phyloP scores from a whole-genome alignment of 2,888 invertebrate species.

The Agriopis leucophaearia region DNA sequence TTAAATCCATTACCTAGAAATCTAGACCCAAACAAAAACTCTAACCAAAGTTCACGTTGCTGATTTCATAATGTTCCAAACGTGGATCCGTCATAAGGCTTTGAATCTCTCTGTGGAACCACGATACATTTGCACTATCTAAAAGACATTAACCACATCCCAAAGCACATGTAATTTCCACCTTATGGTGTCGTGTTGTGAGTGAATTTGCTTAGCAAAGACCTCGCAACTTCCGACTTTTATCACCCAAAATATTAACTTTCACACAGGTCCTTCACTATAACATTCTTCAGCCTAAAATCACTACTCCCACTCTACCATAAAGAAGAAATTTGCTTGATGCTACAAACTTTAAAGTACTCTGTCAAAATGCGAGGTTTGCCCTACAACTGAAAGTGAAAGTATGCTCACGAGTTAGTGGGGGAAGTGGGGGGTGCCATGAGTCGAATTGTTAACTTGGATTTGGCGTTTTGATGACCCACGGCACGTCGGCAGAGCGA shows the following conservation, averaged over 20 bases:
- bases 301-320: fast-evolving
- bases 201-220: slow-evolving; percentile 37
- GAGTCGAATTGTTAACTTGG: slow-evolving; percentile 76
- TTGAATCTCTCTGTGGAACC: slow-evolving; percentile 79
- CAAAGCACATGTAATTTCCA: slow-evolving; percentile 38
- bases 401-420: slow-evolving; percentile 66
- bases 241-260: slow-evolving; percentile 51
- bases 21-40: slow-evolving; percentile 48
- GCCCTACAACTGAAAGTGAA: slow-evolving; percentile 86
- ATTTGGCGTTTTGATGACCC: slow-evolving; percentile 79
- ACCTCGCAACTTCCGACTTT: slow-evolving; percentile 67
- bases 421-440: slow-evolving; percentile 62
- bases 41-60: slow-evolving; percentile 65
- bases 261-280: slow-evolving; percentile 59
- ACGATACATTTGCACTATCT: slow-evolving; percentile 43
- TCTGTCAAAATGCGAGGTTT: slow-evolving; percentile 60
- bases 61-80: slow-evolving; percentile 79
- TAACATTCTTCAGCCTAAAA: slow-evolving; percentile 32
- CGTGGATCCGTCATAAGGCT: slow-evolving; percentile 80
- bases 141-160: slow-evolving; percentile 52
- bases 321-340: slow-evolving; percentile 48
- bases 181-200: slow-evolving; percentile 38
- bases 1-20: slow-evolving; percentile 11
- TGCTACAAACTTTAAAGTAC: slow-evolving; percentile 35
- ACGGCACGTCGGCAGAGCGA: slow-evolving; percentile 56